Evolutionary conservation across 1,140 invertebrate genomes (phyloP).

Genomic region (Neomicropteryx cornuta): DNA sequence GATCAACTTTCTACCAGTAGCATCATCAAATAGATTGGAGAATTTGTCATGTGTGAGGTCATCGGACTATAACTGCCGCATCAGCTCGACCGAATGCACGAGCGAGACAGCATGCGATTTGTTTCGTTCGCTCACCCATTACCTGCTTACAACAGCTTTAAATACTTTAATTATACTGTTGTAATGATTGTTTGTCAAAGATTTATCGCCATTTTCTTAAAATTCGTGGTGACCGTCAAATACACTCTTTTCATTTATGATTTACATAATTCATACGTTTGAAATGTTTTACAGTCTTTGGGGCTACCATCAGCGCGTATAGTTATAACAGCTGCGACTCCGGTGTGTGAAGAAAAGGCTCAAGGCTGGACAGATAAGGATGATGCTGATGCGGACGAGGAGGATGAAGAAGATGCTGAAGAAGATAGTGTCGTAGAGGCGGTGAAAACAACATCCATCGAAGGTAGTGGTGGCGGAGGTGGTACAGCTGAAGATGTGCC

Average conservation of each 20-base stretch:
- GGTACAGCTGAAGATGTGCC: constrained; percentile 43
- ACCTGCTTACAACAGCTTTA: no score
- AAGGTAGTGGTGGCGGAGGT: constrained; percentile 21
- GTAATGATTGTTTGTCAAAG: no score
- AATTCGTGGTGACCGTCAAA: constrained; percentile 11
- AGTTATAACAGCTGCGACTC: constrained; percentile 80
- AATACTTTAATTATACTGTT: no score
- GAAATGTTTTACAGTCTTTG: constrained; percentile 19
- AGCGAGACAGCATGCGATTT: no score
- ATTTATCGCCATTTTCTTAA: not conserved
- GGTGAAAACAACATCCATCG: constrained; percentile 19
- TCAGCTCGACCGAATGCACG: no score
- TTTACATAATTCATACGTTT: constrained; percentile 26
- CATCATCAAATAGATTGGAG: no score
- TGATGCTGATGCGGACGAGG: constrained; percentile 19
- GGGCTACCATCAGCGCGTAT: constrained; percentile 73
- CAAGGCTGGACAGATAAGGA: constrained; percentile 48
- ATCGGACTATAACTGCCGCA: no score
- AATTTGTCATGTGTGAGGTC: no score
- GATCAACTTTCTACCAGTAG: no score
- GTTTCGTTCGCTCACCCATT: no score
- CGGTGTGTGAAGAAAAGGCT: constrained; percentile 70
- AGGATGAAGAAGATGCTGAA: constrained; percentile 24
- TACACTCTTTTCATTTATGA: constrained; percentile 23
- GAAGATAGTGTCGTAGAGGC: constrained; percentile 35